Evolutionary conservation across 30 jellyfish, hydroid and myxozoan species (phyloP), one percentile per base, ranked within the genome.

Genomic region (Haliclystus octoradiatus): DNA sequence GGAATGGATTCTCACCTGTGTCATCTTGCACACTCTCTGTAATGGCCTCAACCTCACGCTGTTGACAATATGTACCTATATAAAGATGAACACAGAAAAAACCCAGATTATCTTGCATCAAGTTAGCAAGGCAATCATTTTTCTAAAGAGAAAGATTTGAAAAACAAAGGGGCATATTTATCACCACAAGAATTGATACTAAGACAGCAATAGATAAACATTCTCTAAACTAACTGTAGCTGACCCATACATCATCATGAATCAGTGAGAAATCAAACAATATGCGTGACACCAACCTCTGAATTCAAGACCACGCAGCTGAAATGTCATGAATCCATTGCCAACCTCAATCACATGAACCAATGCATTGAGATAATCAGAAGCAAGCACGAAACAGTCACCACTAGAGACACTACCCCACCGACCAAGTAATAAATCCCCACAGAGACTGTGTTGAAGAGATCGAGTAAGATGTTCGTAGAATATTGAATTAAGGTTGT

Each of bases 351-450:
- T 76, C 30, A 88, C 72, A 65, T 88, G 97, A 14, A 88, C 97
- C 85, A 88, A 83, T 14, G 97, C 97, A 76, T 88, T 80, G 52
- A 88, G 28, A 63, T 88, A 77, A 65, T 88, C 93, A 1, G 97
- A 88, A 9, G 97, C 94, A 33, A 88, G 76, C 70, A 88, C 79
- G 68, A 88, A 79, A 88, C 94, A 88, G 51, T 88, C 97, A 2
- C 97, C 97, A 71, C 94, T 88, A 0, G 97, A 74, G 23, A 80
- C 92, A 40, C 75, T 80, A 26, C 97, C 97, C 97, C 97, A 88
- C 70, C 97, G 65, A 12, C 97, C 97, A 69, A 88, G 81, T 67
- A 76, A 29, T 31, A 88, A 30, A 62, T 88, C 97, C 0, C 97
- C 97, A 51, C 97, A 88, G 26, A 88, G 62, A 46, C 94, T 80